Evolutionary conservation across 2,797 vertebrate species (phyloP).

Genomic region (Gadopsis bispinosus): DNA sequence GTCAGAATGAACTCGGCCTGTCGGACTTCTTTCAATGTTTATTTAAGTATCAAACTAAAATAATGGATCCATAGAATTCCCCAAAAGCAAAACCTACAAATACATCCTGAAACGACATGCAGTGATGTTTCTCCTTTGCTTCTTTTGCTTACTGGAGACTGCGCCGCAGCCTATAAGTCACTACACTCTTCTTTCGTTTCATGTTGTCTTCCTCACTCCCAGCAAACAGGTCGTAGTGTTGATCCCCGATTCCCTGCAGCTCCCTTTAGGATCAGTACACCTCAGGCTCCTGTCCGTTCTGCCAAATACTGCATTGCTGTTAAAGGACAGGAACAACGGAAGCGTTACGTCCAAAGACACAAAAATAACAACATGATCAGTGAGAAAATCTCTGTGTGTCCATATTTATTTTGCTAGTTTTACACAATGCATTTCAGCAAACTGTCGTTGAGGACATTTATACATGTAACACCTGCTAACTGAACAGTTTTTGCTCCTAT

Average conservation of each 20-base stretch:
- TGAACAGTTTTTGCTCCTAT: constrained; percentile 63
- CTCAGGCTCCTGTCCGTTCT: not conserved
- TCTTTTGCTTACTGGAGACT: no score
- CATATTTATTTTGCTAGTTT: constrained; percentile 84
- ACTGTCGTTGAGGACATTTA: constrained; percentile 80
- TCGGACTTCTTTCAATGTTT: no score
- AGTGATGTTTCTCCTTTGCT: not conserved
- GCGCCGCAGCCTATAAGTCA: not conserved
- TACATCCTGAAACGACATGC: not conserved
- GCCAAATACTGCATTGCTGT: not conserved
- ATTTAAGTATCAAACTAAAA: not conserved
- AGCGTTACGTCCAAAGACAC: not conserved
- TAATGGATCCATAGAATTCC: not conserved
- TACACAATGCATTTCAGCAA: constrained; percentile 81
- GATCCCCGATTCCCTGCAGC: not conserved
- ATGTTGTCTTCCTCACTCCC: not conserved
- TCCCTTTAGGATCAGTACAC: not conserved
- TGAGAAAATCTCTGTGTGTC: constrained; percentile 73
- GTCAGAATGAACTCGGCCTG: no score
- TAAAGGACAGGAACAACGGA: not conserved
- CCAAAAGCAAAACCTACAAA: not conserved
- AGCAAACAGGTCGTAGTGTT: not conserved
- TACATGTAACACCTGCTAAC: constrained; percentile 79
- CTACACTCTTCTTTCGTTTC: not conserved
- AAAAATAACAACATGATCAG: constrained; percentile 33